Percentiles rank a stretch among this genome's conserved stretches.
Conservation (phyloP, 2,888 invertebrate genomes). For the Chaetoderma sp. region DNA sequence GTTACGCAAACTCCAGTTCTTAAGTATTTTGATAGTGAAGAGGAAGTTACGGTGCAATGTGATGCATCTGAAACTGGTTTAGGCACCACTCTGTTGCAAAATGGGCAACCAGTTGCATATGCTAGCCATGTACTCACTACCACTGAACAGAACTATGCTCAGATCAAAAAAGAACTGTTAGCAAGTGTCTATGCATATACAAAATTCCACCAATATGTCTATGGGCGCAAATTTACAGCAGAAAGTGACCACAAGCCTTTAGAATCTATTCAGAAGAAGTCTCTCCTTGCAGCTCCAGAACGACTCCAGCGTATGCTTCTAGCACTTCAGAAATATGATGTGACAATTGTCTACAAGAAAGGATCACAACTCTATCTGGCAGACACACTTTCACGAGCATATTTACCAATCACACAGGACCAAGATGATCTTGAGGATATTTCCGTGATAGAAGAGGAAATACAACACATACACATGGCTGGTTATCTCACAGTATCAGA, state of each 20-base stretch:
- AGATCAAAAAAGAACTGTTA: slow-evolving; percentile 7
- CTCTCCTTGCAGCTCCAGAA: slow-evolving; percentile 15
- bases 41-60: slow-evolving; percentile 22
- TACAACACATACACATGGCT: no score
- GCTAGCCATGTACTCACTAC: slow-evolving; percentile 4
- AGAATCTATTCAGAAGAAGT: slow-evolving; percentile 18
- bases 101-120: neutral
- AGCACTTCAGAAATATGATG: no score
- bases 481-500: no score
- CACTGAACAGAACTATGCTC: slow-evolving; percentile 26
- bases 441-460: no score
- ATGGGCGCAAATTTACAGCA: slow-evolving; percentile 14
- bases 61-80: slow-evolving; percentile 28
- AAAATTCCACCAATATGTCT: slow-evolving; percentile 10
- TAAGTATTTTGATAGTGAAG: slow-evolving; percentile 21
- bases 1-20: slow-evolving; percentile 27
- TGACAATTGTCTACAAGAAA: no score
- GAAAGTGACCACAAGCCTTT: slow-evolving; percentile 32
- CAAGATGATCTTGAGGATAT: no score
- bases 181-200: neutral
- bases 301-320: slow-evolving; percentile 18
- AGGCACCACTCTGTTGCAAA: slow-evolving; percentile 14
- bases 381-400: no score
- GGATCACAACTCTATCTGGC: no score
- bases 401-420: no score